Evolutionary conservation across 2,113 vertebrate species (phyloP).

Genomic region (Burhinus oedicnemus): DNA sequence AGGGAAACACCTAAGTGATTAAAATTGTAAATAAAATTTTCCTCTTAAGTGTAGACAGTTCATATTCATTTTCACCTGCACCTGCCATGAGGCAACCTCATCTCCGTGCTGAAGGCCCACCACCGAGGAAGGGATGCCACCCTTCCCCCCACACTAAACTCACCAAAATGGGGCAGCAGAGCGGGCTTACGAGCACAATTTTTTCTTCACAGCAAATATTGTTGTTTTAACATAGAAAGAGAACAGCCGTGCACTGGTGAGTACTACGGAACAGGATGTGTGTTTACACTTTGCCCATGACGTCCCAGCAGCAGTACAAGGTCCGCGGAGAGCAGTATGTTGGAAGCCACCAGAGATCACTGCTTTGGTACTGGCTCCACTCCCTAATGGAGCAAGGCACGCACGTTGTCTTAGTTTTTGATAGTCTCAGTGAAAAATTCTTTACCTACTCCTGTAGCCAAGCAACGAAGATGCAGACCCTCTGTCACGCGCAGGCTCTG

Average conservation of each 20-base stretch:
- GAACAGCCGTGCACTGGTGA: accelerated
- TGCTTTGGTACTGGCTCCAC: not conserved
- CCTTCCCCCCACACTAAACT: not conserved
- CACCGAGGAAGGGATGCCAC: accelerated
- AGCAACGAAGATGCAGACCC: not conserved
- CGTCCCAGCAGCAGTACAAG: not conserved
- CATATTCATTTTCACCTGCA: accelerated
- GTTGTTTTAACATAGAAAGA: not conserved
- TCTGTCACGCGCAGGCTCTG: not conserved
- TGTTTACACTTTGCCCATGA: accelerated
- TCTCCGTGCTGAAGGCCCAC: accelerated
- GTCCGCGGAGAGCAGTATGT: accelerated
- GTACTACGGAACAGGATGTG: accelerated
- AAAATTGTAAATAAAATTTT: accelerated
- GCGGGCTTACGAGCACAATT: too few relatives aligned
- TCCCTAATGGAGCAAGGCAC: not conserved
- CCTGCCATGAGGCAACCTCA: not conserved
- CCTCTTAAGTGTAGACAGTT: not conserved
- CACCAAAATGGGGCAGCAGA: not conserved
- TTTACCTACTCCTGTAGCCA: accelerated
- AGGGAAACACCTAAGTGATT: not conserved
- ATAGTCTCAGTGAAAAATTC: not conserved
- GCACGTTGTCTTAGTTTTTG: accelerated
- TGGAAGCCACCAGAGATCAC: not conserved
- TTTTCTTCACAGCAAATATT: not conserved